phyloP scores from a whole-genome alignment of 2,888 invertebrate species.

The Zele albiditarsus region DNA sequence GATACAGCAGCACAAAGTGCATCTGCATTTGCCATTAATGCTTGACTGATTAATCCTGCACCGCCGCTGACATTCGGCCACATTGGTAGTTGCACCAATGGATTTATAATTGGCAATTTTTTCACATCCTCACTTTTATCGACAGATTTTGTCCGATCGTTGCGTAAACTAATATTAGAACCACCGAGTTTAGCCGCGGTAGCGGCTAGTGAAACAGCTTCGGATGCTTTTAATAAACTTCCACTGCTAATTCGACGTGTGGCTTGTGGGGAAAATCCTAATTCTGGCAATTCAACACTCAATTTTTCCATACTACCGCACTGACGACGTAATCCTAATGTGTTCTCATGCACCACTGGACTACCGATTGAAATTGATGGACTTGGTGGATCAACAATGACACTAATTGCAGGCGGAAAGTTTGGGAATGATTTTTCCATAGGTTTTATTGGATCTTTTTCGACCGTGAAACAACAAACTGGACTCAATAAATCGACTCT shows the following conservation, averaged over 20 bases:
- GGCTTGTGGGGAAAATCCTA: slow-evolving; percentile 86
- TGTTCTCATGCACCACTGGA: slow-evolving; percentile 41
- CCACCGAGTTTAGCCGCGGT: slow-evolving; percentile 75
- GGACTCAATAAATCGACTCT: slow-evolving; percentile 58
- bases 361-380: slow-evolving; percentile 69
- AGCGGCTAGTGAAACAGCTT: slow-evolving; percentile 78
- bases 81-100: slow-evolving; percentile 87
- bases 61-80: slow-evolving; percentile 88
- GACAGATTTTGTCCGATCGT: slow-evolving; percentile 73
- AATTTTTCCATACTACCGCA: slow-evolving; percentile 72
- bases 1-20: slow-evolving; percentile 97
- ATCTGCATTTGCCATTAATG: slow-evolving; percentile 95
- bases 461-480: slow-evolving; percentile 62
- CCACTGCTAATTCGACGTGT: slow-evolving; percentile 93
- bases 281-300: slow-evolving; percentile 71
- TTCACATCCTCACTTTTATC: slow-evolving; percentile 76
- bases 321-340: slow-evolving; percentile 58
- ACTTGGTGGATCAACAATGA: slow-evolving; percentile 72
- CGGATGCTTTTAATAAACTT: slow-evolving; percentile 86
- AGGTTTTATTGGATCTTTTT: slow-evolving; percentile 55
- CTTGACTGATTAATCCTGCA: slow-evolving; percentile 94
- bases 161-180: slow-evolving; percentile 64
- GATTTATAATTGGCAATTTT: slow-evolving; percentile 91
- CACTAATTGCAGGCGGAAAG: slow-evolving; percentile 69
- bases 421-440: slow-evolving; percentile 57